Conservation (phyloP, 2,888 invertebrate species). For the Antitype chi region DNA sequence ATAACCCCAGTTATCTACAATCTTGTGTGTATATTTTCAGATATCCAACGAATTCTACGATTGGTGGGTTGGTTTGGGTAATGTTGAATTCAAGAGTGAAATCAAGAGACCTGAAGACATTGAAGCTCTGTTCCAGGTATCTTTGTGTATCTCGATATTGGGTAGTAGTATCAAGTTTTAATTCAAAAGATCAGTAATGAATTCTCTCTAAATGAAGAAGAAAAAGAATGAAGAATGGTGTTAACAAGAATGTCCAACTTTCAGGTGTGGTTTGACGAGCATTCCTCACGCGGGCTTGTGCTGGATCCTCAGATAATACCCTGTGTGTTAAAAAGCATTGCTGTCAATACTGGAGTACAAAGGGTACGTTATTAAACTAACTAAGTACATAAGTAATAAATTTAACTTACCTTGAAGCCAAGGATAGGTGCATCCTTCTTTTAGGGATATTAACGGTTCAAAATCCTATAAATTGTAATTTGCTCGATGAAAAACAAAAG, state of each 20-base stretch:
- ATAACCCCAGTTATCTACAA: not conserved
- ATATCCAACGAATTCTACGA: conserved; percentile 90
- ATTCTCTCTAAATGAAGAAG: too few relatives aligned
- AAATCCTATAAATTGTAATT: too few relatives aligned
- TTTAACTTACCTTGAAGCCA: too few relatives aligned
- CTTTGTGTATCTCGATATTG: not conserved
- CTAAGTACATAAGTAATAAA: not conserved
- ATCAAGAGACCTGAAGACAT: conserved; percentile 89
- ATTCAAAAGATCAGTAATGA: not conserved
- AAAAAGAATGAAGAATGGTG: not conserved
- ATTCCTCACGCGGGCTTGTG: conserved; percentile 84
- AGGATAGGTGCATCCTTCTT: too few relatives aligned
- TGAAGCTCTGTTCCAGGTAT: conserved; percentile 90
- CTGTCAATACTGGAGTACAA: conserved; percentile 76
- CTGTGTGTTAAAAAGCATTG: conserved; percentile 84
- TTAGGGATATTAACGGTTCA: not conserved
- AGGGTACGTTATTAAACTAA: conserved; percentile 70
- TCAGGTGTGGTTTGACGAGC: conserved; percentile 89
- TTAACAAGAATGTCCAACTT: conserved; percentile 13
- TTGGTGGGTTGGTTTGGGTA: conserved; percentile 89
- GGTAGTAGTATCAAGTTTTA: not conserved
- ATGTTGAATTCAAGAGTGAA: conserved; percentile 86
- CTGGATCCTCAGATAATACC: conserved; percentile 84
- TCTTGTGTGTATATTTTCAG: conserved; percentile 69
- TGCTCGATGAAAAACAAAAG: too few relatives aligned